Conservation (phyloP, 2,888 invertebrate species). For the Drosophila cracens region DNA sequence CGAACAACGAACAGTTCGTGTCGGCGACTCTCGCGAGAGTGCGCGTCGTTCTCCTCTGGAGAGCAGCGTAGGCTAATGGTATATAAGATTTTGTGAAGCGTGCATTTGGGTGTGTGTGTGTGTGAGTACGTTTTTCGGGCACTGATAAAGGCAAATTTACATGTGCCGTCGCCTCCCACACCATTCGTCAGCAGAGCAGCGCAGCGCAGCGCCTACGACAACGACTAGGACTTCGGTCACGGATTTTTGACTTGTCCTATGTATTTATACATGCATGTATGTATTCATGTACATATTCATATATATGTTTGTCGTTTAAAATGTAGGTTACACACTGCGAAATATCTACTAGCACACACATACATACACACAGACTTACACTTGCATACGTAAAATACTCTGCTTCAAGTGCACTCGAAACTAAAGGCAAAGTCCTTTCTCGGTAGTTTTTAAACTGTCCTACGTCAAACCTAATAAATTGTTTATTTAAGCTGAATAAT, state of each 20-base stretch:
- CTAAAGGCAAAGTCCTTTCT: slow-evolving; percentile 26
- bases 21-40: slow-evolving; percentile 62
- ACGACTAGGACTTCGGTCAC: slow-evolving; percentile 59
- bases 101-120: slow-evolving; percentile 23
- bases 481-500: background rate
- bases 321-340: slow-evolving; percentile 79
- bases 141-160: slow-evolving; percentile 76
- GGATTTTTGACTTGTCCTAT: slow-evolving; percentile 64
- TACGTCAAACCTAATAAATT: background rate
- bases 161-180: slow-evolving; percentile 45
- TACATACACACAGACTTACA: slow-evolving; percentile 20
- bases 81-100: slow-evolving; percentile 59
- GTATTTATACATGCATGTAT: slow-evolving; percentile 14
- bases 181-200: slow-evolving; percentile 12
- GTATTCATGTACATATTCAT: slow-evolving; percentile 7
- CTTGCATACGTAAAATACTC: slow-evolving; percentile 48
- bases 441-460: slow-evolving; percentile 14
- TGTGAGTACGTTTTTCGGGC: slow-evolving; percentile 48
- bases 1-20: slow-evolving; percentile 39
- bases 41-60: slow-evolving; percentile 59
- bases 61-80: slow-evolving; percentile 58
- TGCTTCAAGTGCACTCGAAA: slow-evolving; percentile 36
- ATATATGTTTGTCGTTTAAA: slow-evolving; percentile 67
- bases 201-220: slow-evolving; percentile 37
- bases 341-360: slow-evolving; percentile 26